Conservation (phyloP, 2,113 vertebrate species). For the Nettapus auritus region DNA sequence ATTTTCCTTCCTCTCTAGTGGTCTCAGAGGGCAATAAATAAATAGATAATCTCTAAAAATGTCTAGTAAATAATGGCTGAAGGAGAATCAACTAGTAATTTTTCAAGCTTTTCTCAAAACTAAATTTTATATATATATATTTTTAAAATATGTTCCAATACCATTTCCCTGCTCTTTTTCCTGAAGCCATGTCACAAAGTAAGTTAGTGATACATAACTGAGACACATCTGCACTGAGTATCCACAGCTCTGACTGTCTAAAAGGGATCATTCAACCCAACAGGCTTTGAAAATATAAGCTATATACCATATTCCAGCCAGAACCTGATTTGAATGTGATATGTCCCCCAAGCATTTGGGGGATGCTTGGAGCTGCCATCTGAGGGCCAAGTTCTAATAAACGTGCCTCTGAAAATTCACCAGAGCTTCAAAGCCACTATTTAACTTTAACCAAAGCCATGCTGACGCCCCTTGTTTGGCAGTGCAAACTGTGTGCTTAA, state of each 20-base stretch:
- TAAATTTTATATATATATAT: background rate
- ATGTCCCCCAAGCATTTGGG: background rate
- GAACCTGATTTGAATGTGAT: background rate
- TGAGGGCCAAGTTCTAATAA: background rate
- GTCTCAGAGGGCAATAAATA: slow-evolving; percentile 62
- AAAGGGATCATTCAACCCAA: background rate
- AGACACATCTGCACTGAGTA: background rate
- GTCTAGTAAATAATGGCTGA: slow-evolving; percentile 36
- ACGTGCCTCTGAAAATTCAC: background rate
- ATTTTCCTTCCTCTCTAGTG: slow-evolving; percentile 38
- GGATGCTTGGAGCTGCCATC: background rate
- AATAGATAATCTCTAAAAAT: slow-evolving; percentile 35
- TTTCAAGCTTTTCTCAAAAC: background rate
- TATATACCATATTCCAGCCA: rapidly evolving
- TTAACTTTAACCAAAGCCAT: background rate
- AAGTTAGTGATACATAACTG: background rate
- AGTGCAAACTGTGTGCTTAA: background rate
- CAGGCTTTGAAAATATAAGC: background rate
- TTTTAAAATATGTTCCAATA: background rate
- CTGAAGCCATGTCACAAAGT: background rate
- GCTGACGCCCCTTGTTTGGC: background rate
- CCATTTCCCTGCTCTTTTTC: background rate
- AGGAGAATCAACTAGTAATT: background rate
- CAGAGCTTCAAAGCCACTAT: background rate
- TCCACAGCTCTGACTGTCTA: background rate